phyloP scores from a whole-genome alignment of 2,797 vertebrate genomes.

The Psittacula derbiana region DNA sequence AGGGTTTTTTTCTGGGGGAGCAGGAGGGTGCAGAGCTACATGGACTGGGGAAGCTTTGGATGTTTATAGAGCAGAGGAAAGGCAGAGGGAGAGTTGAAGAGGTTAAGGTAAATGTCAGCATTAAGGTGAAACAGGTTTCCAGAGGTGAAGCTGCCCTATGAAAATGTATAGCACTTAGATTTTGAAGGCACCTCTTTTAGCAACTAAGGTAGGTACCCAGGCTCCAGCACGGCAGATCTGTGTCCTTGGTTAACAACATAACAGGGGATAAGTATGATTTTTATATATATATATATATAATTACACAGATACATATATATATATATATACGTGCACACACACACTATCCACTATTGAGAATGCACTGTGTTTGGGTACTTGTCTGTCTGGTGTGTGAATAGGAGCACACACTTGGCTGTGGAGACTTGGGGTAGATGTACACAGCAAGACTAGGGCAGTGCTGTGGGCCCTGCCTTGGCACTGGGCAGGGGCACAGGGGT shows the following conservation, averaged over 20 bases:
- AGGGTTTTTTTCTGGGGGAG: background rate
- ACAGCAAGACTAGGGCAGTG: background rate
- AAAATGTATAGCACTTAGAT: background rate
- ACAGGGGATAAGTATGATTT: background rate
- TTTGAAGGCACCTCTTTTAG: background rate
- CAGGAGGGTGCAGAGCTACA: background rate
- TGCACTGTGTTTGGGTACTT: background rate
- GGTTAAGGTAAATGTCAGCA: background rate
- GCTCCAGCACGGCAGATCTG: constrained; percentile 15
- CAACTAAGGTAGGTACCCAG: background rate
- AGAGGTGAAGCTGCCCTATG: background rate
- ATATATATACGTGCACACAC: background rate
- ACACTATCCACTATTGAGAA: background rate
- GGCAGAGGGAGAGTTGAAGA: constrained; percentile 6
- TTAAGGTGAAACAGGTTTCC: constrained; percentile 1
- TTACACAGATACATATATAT: background rate
- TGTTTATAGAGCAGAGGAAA: constrained; percentile 13
- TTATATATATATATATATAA: background rate
- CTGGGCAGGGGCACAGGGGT: background rate
- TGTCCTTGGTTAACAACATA: background rate
- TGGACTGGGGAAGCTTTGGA: background rate
- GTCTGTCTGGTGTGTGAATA: background rate
- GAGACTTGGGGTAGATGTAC: background rate
- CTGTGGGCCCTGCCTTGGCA: background rate
- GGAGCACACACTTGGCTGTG: background rate